These are phyloP conservation scores for Epinephelus awoara DNA, from an alignment of 2,797 vertebrate genomes.

Conservation along the genomic window DNA sequence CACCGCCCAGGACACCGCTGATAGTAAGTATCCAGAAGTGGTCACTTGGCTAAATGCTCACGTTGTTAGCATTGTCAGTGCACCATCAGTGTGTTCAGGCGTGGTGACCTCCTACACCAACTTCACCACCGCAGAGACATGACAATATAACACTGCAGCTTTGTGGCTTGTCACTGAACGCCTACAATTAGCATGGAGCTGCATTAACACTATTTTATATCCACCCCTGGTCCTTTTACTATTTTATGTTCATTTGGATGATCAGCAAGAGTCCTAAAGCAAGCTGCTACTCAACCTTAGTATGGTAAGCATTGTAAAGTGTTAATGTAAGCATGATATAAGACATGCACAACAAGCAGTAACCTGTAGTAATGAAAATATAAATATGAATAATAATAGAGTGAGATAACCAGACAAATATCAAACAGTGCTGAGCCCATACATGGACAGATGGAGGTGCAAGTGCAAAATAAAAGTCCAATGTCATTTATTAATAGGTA, in stretches of 20 bases:
- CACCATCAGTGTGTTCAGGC: background rate
- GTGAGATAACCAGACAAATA: too few relatives aligned
- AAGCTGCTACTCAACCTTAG: background rate
- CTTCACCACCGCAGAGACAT: background rate
- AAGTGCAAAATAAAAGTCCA: too few relatives aligned
- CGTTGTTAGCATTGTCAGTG: background rate
- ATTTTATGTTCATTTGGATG: too few relatives aligned
- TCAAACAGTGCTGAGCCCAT: too few relatives aligned
- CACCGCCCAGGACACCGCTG: conserved; percentile 2
- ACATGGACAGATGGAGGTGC: too few relatives aligned
- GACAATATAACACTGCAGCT: background rate
- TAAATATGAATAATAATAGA: too few relatives aligned
- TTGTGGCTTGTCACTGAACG: too few relatives aligned
- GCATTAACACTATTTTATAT: background rate
- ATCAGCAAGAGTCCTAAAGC: too few relatives aligned
- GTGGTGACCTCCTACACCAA: background rate
- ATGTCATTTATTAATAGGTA: too few relatives aligned
- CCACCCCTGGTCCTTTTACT: background rate
- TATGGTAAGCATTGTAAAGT: background rate
- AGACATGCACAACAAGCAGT: background rate
- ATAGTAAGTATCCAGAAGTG: conserved; percentile 48
- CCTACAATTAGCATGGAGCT: background rate
- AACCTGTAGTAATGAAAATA: too few relatives aligned
- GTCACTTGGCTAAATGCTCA: background rate
- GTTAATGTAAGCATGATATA: too few relatives aligned